phyloP scores from a whole-genome alignment of 2,797 vertebrate species.

The Gallinago solitaria region DNA sequence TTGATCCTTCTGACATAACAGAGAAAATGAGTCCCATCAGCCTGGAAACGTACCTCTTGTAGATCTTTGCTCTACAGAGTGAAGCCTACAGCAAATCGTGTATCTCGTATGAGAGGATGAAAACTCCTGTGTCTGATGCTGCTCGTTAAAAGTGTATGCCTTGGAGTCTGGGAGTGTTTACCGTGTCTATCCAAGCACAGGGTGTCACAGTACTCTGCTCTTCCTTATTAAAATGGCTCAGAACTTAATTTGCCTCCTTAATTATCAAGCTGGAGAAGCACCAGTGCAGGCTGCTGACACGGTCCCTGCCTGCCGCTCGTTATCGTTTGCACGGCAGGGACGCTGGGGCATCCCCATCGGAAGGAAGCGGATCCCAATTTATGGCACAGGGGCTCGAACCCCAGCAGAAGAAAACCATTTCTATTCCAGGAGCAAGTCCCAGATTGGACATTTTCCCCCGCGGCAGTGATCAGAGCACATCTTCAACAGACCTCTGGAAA shows the following conservation, averaged over 20 bases:
- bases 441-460: neutral
- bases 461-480: neutral
- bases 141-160: neutral
- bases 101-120: neutral
- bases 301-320: neutral
- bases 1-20: neutral
- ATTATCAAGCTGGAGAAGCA: neutral
- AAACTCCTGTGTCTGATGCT: neutral
- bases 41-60: neutral
- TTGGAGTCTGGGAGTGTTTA: neutral
- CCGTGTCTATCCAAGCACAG: neutral
- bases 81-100: neutral
- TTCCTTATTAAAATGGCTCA: neutral
- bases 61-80: neutral
- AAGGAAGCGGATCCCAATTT: neutral
- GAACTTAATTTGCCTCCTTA: neutral
- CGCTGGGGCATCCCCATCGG: neutral
- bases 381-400: neutral
- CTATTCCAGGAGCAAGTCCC: neutral
- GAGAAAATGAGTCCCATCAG: neutral
- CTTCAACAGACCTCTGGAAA: neutral
- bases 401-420: neutral
- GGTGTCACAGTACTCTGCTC: neutral
- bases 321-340: neutral
- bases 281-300: rapidly evolving